Evolutionary conservation across 2,113 vertebrate species (phyloP).

Genomic region (Sitta europaea): DNA sequence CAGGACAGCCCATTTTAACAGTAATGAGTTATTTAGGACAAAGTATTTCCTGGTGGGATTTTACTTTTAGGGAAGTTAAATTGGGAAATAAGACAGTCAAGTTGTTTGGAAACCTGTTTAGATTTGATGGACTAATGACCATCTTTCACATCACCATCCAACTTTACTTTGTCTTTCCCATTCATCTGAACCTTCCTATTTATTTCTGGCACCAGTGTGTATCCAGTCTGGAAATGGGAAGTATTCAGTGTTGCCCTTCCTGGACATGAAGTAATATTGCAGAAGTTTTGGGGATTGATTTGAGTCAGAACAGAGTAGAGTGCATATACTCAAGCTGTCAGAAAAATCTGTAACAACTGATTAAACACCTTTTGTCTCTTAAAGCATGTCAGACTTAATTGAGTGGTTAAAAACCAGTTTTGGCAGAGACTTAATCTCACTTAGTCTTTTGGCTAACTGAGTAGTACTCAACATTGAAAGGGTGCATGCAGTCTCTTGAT

Average conservation of each 20-base stretch:
- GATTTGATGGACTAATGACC: background rate
- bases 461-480: constrained; percentile 26
- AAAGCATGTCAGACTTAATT: constrained; percentile 50
- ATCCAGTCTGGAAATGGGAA: background rate
- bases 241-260: background rate
- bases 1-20: background rate
- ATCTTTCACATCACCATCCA: background rate
- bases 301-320: background rate
- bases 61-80: background rate
- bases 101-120: background rate
- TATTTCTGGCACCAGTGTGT: background rate
- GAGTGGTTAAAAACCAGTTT: constrained; percentile 40
- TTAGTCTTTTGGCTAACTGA: constrained; percentile 54
- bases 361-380: constrained; percentile 44
- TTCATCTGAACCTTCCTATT: background rate
- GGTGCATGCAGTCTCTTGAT: constrained; percentile 16
- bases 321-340: constrained; percentile 7
- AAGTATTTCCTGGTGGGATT: background rate
- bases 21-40: background rate
- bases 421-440: constrained; percentile 54
- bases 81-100: background rate
- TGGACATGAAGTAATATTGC: background rate
- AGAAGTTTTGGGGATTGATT: background rate
- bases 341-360: background rate
- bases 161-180: background rate